Base-by-base conservation (phyloP, 2,888 invertebrate species). In the Eupeodes latifasciatus region DNA sequence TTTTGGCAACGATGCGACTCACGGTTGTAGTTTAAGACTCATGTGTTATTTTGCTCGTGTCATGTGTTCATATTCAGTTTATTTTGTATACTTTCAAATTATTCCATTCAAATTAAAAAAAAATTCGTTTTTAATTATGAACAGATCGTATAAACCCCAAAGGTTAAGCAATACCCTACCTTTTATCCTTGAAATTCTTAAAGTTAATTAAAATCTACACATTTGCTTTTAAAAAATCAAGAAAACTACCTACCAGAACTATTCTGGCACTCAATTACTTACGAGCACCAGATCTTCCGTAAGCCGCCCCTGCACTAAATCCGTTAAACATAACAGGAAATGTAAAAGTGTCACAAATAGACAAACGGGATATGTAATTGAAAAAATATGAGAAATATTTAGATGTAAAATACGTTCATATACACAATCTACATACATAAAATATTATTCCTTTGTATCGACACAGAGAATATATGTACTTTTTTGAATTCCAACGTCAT, bases 381-480 rank as follows among this genome's bases (percentile, higher is more conserved):
- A 85, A 88, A 81, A 88, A 88, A 85, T 85, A 85, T 81, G 85
- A 88, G 81, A 84, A 84, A 84, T 81, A 77, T 84, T 72, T 80
- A 27, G 27, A 27, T 27, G 27, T 27, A 27, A 27, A 27, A 27
- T 27, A 27, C 27, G 3, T 27, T 27, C 27, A 27, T 27, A 27
- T 27, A 2, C 27, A 27, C 27, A 27, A 27, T 3, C 27, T 27
- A 27, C 27, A 27, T 74, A 85, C 69, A 72, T 67, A 12, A 67
- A 81, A 80, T 84, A 91, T 89, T 86, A 90, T 87, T 90, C 90
- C 89, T 89, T 89, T 62, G 81, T 90, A 90, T 81, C 89, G 91
- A 91, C 90, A 91, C 89, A 89, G 59, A 10, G 19, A n/a, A 16
- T 49, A 16, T 49, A 67, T 61, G 40, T 55, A 66, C 27, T 57